Base-by-base conservation (phyloP, 2,888 invertebrate species). In the Uloborus plumipes region DNA sequence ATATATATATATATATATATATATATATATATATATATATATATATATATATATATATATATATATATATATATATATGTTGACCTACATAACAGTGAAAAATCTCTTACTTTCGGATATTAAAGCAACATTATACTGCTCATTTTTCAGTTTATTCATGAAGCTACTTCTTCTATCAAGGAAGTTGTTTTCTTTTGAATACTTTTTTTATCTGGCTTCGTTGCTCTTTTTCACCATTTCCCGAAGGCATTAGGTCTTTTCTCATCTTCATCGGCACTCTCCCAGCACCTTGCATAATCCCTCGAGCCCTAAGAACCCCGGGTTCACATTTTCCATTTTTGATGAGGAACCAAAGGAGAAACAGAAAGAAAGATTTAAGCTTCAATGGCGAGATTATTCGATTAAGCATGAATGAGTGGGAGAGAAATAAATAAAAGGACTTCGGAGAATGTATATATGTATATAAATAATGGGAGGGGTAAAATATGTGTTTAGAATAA, bases 371-470 rank as follows among this genome's bases (percentile, higher is more conserved):
- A 69, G 69, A 77, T 70, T 64, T 61, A 31, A 65, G 62, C 64
- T 71, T 65, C 70, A 70, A 26, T 55, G 59, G 26, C 64, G 51
- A 79, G 72, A 73, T 73, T 51, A 79, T 79, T 79, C 72, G 72
- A 79, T 79, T 79, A 79, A 79, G 70, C 59, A 78, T 78, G 78
- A 79, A 79, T 79, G 72, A 73, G 67, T 79, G 79, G 61, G 51
- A 53, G 39, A 31, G 51, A 59, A 65, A 71, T 59, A 65, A 49
- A 65, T 71, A 58, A 59, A 77, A 53, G 39, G 39, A 11, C 39
- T 39, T 1, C 11, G 4, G 26, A 26, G 26, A 26, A 39, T 39
- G 11, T 39, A 39, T 39, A 39, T 11, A 39, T 39, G 39, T 39
- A 39, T 39, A 39, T 39, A 39, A 39, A 39, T 39, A 39, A 39